Evolutionary conservation across 2,113 vertebrate genomes (phyloP).

Genomic region (Mustela lutreola): DNA sequence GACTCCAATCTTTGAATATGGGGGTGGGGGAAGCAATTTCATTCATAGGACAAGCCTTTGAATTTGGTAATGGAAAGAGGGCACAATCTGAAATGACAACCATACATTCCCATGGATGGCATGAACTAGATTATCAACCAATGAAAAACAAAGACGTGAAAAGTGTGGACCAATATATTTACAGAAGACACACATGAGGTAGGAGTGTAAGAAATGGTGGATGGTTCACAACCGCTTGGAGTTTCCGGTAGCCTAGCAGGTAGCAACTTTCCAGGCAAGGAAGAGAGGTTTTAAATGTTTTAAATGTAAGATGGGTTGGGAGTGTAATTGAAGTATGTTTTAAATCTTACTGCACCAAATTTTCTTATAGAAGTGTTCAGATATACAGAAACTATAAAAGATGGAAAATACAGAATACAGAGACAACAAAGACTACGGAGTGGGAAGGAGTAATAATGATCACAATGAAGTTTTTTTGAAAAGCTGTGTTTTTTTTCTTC

Average conservation of each 20-base stretch:
- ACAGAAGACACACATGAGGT: background rate
- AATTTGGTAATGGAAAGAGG: background rate
- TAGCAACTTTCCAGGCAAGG: background rate
- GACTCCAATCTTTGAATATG: background rate
- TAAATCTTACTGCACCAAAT: background rate
- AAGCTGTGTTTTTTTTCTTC: background rate
- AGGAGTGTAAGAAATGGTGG: background rate
- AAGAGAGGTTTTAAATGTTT: background rate
- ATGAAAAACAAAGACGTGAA: background rate
- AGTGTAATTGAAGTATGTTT: background rate
- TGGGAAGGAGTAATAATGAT: background rate
- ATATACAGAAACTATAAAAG: background rate
- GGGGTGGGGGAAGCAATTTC: background rate
- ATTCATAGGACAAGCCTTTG: background rate
- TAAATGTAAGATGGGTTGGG: background rate
- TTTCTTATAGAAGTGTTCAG: background rate
- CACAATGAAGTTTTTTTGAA: background rate
- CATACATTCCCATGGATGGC: background rate
- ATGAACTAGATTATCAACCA: background rate
- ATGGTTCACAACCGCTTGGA: background rate
- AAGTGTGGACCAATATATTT: background rate
- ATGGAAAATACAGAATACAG: background rate
- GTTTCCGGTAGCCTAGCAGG: background rate
- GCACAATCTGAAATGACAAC: background rate
- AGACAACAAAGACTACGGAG: background rate